phyloP scores from a whole-genome alignment of 2,113 vertebrate genomes.

The Chionodraco myersi region DNA sequence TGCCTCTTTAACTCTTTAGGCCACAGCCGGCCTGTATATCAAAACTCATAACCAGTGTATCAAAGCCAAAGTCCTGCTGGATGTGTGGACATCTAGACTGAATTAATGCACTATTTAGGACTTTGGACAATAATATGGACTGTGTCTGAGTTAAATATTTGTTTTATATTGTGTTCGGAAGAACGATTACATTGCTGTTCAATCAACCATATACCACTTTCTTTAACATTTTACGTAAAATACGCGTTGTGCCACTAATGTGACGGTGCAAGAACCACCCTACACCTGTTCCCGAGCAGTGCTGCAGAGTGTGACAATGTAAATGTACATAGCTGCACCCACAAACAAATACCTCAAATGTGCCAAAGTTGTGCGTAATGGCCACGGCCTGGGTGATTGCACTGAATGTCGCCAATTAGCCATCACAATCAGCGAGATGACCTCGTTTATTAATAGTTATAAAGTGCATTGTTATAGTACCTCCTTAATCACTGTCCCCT shows the following conservation, averaged over 20 bases:
- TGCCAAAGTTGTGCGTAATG: constrained; percentile 61
- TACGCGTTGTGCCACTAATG: neutral
- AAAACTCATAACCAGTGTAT: constrained; percentile 44
- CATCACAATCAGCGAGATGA: constrained; percentile 65
- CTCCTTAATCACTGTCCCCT: constrained; percentile 41
- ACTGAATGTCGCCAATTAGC: constrained; percentile 52
- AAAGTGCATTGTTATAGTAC: constrained; percentile 61
- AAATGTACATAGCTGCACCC: constrained; percentile 36
- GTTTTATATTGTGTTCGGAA: constrained; percentile 53
- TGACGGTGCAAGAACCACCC: constrained; percentile 7
- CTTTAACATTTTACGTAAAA: constrained; percentile 25
- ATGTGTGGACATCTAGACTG: constrained; percentile 33
- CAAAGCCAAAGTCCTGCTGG: constrained; percentile 43
- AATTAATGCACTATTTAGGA: constrained; percentile 59
- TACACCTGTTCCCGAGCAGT: constrained; percentile 18
- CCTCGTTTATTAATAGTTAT: constrained; percentile 47
- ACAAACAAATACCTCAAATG: constrained; percentile 69
- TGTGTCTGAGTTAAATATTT: constrained; percentile 18
- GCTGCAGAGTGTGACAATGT: constrained; percentile 45
- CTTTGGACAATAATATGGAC: constrained; percentile 38
- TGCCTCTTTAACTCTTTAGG: constrained; percentile 34
- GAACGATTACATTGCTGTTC: constrained; percentile 18
- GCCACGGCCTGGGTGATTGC: constrained; percentile 42
- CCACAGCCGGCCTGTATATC: constrained; percentile 38
- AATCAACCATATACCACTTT: constrained; percentile 23